Base-by-base conservation (phyloP, 2,888 invertebrate species). In the Agapetus fuscipes region DNA sequence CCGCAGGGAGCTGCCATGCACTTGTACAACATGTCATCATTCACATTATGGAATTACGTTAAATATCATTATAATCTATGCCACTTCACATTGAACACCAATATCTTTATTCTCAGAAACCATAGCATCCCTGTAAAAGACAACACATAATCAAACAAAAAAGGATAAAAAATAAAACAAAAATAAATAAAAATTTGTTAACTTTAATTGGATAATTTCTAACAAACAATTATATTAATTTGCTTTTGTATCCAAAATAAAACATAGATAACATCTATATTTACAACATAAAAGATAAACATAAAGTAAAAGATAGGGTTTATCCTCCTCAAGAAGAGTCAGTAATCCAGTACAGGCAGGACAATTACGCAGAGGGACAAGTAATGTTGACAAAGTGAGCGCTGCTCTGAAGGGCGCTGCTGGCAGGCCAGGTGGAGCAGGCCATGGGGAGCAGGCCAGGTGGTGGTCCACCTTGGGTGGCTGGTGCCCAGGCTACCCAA, bases 181-280 rank as follows among this genome's bases (percentile, higher is more conserved):
- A 57, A 56, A 57, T 34, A 59, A 59, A 59, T 60, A 58, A 54
- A 58, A 60, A 65, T 67, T 65, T 65, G 66, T 69, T 68, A 65
- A 62, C 65, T 65, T 70, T 68, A 69, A 68, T 69, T 69, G 60
- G 66, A 66, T 64, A 68, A 69, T 68, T 70, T 64, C 68, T 69
- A 70, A 70, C 69, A 69, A 70, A 70, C 68, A 69, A 70, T 69
- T 66, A 66, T 67, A 64, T 61, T 61, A 60, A 61, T 59, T 61
- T 65, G 39, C 42, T 36, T 62, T 46, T 48, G 34, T 46, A 45
- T 63, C 57, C 45, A 61, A 48, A 62, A 66, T 67, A 70, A 66
- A 69, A 69, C 69, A 68, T 69, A 69, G 41, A 68, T 69, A 70
- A 70, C 70, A 70, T 70, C 66, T 70, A 70, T 66, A n/a, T n/a